phyloP scores from a whole-genome alignment of 2,888 invertebrate genomes.

The Altica lythri region DNA sequence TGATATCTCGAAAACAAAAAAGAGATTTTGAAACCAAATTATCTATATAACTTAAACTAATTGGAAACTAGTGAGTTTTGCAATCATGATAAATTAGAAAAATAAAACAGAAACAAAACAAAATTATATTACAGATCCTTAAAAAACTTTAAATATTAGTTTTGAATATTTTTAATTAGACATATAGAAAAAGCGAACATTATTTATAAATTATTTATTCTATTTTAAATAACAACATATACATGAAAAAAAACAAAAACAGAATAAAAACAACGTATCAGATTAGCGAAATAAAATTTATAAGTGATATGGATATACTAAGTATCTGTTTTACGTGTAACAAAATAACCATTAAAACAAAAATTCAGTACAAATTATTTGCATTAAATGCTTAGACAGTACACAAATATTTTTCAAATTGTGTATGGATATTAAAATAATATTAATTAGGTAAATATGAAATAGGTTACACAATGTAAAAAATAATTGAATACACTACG shows the following conservation, averaged over 20 bases:
- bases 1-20: too few relatives aligned
- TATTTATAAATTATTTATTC: slow-evolving; percentile 9
- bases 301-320: neutral
- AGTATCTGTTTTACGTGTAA: neutral
- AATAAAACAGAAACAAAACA: too few relatives aligned
- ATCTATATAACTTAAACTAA: too few relatives aligned
- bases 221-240: slow-evolving; percentile 3
- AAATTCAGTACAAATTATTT: neutral
- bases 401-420: neutral
- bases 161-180: too few relatives aligned
- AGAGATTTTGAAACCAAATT: too few relatives aligned
- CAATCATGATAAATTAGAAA: too few relatives aligned
- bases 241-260: slow-evolving; percentile 3
- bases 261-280: neutral
- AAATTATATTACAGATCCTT: too few relatives aligned
- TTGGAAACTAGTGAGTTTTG: too few relatives aligned
- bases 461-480: slow-evolving; percentile 2
- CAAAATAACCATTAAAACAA: neutral
- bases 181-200: too few relatives aligned
- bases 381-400: slow-evolving; percentile 14
- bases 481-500: slow-evolving; percentile 3
- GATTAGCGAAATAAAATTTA: neutral
- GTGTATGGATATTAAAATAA: neutral
- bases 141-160: too few relatives aligned
- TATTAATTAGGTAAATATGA: neutral